These are phyloP conservation scores for Matsumurasca onukii DNA, from an alignment of 1,140 invertebrate species.

Conservation along the genomic window DNA sequence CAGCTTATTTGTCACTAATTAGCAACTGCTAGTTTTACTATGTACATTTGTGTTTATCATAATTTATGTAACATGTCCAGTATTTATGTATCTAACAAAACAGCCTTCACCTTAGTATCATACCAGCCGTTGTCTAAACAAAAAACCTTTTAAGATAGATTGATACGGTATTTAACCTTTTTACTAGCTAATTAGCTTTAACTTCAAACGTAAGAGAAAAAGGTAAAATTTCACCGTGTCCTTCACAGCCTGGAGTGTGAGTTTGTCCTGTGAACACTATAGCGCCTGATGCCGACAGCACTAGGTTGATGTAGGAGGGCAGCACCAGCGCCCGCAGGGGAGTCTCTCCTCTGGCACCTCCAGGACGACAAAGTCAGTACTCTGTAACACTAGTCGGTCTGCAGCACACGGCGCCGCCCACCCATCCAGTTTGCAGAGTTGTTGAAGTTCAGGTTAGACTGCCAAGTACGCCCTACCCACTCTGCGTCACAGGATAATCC, in stretches of 20 bases:
- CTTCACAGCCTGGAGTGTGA: background rate
- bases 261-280: background rate
- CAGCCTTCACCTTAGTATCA: conserved; percentile 15
- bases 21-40: too few relatives aligned
- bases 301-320: conserved; percentile 27
- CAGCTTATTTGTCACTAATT: too few relatives aligned
- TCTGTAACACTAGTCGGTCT: conserved; percentile 30
- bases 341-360: conserved; percentile 26
- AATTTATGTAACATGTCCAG: background rate
- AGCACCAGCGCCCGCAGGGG: conserved; percentile 30
- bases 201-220: background rate
- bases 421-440: conserved; percentile 34
- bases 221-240: conserved; percentile 2
- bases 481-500: background rate
- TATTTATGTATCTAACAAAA: too few relatives aligned
- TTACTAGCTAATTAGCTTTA: background rate
- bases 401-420: conserved; percentile 29
- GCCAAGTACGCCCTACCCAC: conserved; percentile 23
- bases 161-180: background rate
- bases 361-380: conserved; percentile 16
- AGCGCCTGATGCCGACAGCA: conserved; percentile 24
- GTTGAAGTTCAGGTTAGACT: conserved; percentile 33
- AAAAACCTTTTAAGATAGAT: background rate
- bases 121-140: conserved; percentile 7
- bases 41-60: background rate